Percentiles rank a stretch among this genome's conserved stretches.
Conservation (phyloP, 2,113 vertebrate genomes). For the Dasypus novemcinctus region DNA sequence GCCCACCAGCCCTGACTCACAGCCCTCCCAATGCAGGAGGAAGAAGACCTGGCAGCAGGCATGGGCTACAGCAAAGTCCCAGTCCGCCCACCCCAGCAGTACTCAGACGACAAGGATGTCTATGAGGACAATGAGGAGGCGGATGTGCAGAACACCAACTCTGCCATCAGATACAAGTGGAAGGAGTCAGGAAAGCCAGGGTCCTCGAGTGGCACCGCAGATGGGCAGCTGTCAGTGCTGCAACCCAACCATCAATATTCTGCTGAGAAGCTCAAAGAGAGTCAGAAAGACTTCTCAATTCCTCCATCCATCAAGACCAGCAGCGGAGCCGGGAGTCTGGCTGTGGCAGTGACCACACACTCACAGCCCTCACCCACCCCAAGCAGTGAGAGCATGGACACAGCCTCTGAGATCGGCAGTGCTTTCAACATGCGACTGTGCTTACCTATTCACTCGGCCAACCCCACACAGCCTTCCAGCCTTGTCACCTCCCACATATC, state of each 20-base stretch:
- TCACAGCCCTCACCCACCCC: conserved; percentile 97
- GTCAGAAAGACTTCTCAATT: conserved; percentile 93
- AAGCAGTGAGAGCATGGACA: conserved; percentile 98
- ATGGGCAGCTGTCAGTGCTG: conserved; percentile 91
- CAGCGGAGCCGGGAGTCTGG: conserved; percentile 81
- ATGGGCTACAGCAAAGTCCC: conserved; percentile 89
- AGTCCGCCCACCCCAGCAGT: conserved; percentile 87
- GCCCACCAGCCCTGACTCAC: conserved; percentile 74
- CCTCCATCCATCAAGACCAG: conserved; percentile 94
- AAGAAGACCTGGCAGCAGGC: conserved; percentile 95
- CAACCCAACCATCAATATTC: conserved; percentile 89
- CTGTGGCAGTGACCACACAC: conserved; percentile 90
- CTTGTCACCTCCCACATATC: conserved; percentile 97
- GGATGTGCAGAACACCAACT: conserved; percentile 82
- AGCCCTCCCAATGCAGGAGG: conserved; percentile 90
- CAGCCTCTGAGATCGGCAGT: conserved; percentile 98
- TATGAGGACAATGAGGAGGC: conserved; percentile 95
- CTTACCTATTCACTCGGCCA: conserved; percentile 95
- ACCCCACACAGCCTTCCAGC: conserved; percentile 95
- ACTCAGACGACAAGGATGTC: conserved; percentile 95
- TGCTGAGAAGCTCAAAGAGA: conserved; percentile 97
- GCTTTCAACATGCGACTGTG: conserved; percentile 98
- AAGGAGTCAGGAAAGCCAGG: conserved; percentile 90
- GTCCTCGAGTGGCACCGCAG: conserved; percentile 78
- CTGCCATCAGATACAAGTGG: conserved; percentile 86